A percentile compares a stretch with the other conserved stretches of the same genome.
Evolutionary conservation across 2,113 vertebrate genomes (phyloP).

Genomic region (Monopterus albus): DNA sequence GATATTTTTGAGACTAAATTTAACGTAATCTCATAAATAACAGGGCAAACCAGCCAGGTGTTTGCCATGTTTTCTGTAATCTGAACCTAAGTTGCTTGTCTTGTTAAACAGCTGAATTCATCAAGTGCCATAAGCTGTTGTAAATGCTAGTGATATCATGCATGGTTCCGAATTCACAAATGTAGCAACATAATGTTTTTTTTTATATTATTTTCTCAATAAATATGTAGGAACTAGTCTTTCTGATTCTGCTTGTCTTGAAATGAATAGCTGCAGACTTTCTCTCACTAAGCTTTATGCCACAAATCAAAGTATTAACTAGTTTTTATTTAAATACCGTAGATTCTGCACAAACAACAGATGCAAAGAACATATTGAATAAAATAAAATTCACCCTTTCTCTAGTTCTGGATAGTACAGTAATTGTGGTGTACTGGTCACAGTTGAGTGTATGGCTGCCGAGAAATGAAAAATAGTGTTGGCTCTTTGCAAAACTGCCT

Average conservation of each 20-base stretch:
- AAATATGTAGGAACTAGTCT: conserved; percentile 19
- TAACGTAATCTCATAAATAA: too few species aligned
- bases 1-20: conserved; percentile 24
- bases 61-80: background rate
- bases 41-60: too few species aligned
- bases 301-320: conserved; percentile 3
- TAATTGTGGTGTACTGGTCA: conserved; percentile 7
- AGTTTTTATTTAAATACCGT: conserved; percentile 53
- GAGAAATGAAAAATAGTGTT: background rate
- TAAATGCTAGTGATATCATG: conserved; percentile 19
- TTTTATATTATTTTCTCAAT: conserved; percentile 48
- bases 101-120: conserved; percentile 23
- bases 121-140: conserved; percentile 64
- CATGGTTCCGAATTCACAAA: conserved; percentile 5
- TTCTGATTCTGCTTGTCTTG: background rate
- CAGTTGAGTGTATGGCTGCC: background rate
- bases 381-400: conserved; percentile 19
- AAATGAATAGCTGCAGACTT: too few species aligned
- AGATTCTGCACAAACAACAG: conserved; percentile 20
- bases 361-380: conserved; percentile 49
- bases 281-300: background rate
- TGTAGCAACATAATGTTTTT: conserved; percentile 6
- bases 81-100: conserved; percentile 10
- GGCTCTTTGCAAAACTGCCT: background rate
- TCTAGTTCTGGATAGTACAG: conserved; percentile 4